A percentile compares a stretch with the other conserved stretches of the same genome.
These are phyloP conservation scores for Cryptocephalus moraei DNA, from an alignment of 2,888 invertebrate species.

Conservation along the genomic window DNA sequence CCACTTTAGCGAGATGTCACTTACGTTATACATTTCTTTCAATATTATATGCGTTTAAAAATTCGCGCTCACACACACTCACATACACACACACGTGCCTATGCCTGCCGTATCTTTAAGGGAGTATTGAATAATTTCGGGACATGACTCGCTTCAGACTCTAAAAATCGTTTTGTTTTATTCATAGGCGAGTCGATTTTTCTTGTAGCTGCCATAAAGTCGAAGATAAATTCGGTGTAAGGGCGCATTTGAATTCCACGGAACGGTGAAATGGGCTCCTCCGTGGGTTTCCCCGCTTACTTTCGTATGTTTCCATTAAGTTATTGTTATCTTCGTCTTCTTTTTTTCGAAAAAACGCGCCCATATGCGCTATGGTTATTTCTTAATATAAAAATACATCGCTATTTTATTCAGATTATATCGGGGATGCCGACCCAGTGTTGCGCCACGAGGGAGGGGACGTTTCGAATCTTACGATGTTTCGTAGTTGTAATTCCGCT, in stretches of 20 bases:
- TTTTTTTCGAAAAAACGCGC: neutral
- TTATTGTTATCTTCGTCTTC: neutral
- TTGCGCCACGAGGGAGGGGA: too few relatives aligned
- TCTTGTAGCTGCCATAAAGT: slow-evolving; percentile 31
- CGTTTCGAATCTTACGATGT: too few relatives aligned
- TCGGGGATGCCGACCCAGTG: too few relatives aligned
- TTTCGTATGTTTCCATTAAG: neutral
- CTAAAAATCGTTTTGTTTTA: slow-evolving; percentile 37
- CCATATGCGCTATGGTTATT: too few relatives aligned
- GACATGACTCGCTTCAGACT: slow-evolving; percentile 29
- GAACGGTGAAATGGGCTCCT: neutral
- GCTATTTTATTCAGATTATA: too few relatives aligned
- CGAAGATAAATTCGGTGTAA: slow-evolving; percentile 29
- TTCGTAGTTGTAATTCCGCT: too few relatives aligned
- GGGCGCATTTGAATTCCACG: slow-evolving; percentile 25
- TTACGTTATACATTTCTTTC: slow-evolving; percentile 24
- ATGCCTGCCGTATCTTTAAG: slow-evolving; percentile 25
- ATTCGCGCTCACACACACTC: slow-evolving; percentile 26
- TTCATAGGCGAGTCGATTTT: slow-evolving; percentile 35
- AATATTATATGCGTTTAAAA: slow-evolving; percentile 29
- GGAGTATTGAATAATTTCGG: slow-evolving; percentile 36
- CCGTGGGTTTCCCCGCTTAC: neutral
- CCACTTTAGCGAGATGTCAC: slow-evolving; percentile 16
- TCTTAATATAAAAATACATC: too few relatives aligned
- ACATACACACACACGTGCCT: slow-evolving; percentile 5